phyloP scores from a whole-genome alignment of 2,888 invertebrate species.

The Latrodectus hesperus region DNA sequence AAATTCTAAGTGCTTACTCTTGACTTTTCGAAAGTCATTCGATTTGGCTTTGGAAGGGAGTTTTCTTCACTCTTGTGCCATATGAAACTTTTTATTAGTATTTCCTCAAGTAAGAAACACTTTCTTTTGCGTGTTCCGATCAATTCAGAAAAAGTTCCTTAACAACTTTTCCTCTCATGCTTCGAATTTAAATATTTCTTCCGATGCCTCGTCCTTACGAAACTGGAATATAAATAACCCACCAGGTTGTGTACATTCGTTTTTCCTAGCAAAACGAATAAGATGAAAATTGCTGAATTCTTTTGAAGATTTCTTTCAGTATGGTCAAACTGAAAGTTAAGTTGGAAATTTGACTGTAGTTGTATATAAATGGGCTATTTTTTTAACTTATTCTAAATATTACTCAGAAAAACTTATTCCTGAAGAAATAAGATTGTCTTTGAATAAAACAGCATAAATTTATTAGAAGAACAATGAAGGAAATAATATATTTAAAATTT shows the following conservation, averaged over 20 bases:
- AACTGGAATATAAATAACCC: constrained; percentile 33
- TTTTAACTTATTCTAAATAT: too few species aligned
- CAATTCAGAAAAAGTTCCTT: constrained; percentile 23
- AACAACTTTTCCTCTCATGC: constrained; percentile 20
- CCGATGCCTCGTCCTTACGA: constrained; percentile 17
- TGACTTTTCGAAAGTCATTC: constrained; percentile 51
- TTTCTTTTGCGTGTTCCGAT: constrained; percentile 30
- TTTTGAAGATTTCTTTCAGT: not conserved
- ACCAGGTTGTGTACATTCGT: not conserved
- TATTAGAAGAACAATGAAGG: too few species aligned
- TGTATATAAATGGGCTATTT: too few species aligned
- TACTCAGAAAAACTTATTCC: too few species aligned
- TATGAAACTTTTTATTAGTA: constrained; percentile 26
- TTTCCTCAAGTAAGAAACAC: constrained; percentile 32
- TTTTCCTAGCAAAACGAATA: not conserved
- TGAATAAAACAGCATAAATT: too few species aligned
- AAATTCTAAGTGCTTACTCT: constrained; percentile 46
- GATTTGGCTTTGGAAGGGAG: constrained; percentile 35
- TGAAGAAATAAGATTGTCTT: too few species aligned
- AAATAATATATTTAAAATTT: too few species aligned
- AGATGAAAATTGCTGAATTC: constrained; percentile 1
- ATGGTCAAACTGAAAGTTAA: too few species aligned
- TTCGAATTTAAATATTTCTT: constrained; percentile 44
- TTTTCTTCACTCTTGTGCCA: constrained; percentile 36
- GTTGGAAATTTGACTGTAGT: too few species aligned